phyloP scores from a whole-genome alignment of 2,888 invertebrate species.

The Amiota mariae region DNA sequence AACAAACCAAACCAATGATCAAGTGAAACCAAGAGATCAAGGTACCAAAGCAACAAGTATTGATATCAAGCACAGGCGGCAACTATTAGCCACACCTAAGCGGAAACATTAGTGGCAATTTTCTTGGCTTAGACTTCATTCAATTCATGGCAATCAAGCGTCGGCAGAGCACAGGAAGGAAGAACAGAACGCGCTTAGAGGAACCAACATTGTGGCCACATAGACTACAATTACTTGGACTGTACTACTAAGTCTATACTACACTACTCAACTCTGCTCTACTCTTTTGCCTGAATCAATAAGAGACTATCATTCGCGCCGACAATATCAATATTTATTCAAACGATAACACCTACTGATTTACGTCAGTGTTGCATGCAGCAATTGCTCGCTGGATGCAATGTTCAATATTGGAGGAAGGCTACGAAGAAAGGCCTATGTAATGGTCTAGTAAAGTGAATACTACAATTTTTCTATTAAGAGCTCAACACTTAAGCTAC shows the following conservation, averaged over 20 bases:
- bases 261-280: slow-evolving; percentile 22
- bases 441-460: not conserved
- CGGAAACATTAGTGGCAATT: slow-evolving; percentile 58
- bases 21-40: slow-evolving; percentile 48
- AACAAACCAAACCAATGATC: slow-evolving; percentile 44
- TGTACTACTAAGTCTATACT: not conserved
- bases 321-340: slow-evolving; percentile 72
- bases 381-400: slow-evolving; percentile 22
- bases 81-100: slow-evolving; percentile 64
- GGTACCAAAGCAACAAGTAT: not conserved
- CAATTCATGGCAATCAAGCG: not conserved
- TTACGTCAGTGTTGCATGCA: slow-evolving; percentile 64
- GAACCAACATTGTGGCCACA: not conserved
- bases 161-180: not conserved
- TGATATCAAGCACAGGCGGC: slow-evolving; percentile 31
- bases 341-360: slow-evolving; percentile 72
- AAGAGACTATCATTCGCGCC: slow-evolving; percentile 60
- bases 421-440: slow-evolving; percentile 32
- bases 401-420: not conserved
- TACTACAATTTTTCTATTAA: slow-evolving; percentile 63
- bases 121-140: slow-evolving; percentile 45
- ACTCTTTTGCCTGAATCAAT: slow-evolving; percentile 61
- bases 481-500: slow-evolving; percentile 69
- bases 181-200: not conserved
- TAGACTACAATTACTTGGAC: slow-evolving; percentile 2